These are phyloP conservation scores for Casuarius casuarius DNA, from an alignment of 2,113 vertebrate genomes.

Conservation along the genomic window DNA sequence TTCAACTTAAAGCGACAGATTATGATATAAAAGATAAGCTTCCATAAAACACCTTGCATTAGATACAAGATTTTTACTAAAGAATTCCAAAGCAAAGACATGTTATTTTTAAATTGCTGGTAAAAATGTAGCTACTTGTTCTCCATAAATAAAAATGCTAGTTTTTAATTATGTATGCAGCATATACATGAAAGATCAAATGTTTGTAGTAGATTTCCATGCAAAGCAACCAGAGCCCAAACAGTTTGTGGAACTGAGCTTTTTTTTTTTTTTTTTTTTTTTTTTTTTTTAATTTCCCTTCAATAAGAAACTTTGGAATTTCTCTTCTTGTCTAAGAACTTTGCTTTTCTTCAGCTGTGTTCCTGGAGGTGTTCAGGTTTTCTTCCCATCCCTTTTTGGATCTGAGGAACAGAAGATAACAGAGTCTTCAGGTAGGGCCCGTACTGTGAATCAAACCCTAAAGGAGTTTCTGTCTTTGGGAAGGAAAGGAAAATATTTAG, in stretches of 20 bases:
- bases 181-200: background rate
- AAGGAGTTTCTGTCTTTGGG: background rate
- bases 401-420: background rate
- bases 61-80: background rate
- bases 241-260: background rate
- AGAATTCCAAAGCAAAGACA: background rate
- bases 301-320: background rate
- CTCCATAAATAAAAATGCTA: background rate
- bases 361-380: background rate
- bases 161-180: constrained; percentile 13
- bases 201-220: background rate
- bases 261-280: background rate
- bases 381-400: background rate
- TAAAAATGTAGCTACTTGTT: constrained; percentile 35
- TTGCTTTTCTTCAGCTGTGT: background rate
- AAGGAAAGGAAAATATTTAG: background rate
- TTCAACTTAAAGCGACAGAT: constrained; percentile 44
- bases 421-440: background rate
- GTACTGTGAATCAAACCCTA: background rate
- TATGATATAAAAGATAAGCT: background rate
- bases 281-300: background rate
- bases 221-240: fast-evolving
- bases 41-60: constrained; percentile 28
- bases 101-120: constrained; percentile 10
- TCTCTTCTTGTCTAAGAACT: background rate